Conservation (phyloP, 1,140 invertebrate species). For the Euwallacea fornicatus region DNA sequence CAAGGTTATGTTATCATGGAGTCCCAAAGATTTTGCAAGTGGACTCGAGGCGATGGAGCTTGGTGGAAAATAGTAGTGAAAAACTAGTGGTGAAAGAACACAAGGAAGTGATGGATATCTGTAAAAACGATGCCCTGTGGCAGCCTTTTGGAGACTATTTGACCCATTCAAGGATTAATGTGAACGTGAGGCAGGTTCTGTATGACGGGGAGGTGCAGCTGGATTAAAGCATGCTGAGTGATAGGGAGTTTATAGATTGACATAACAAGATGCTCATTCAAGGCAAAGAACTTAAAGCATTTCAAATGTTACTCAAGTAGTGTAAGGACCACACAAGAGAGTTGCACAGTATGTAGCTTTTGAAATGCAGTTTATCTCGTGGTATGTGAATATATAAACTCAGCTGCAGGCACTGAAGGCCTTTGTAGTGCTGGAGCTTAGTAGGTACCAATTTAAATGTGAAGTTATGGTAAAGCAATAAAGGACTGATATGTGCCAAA, state of each 20-base stretch:
- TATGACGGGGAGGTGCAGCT: conserved; percentile 48
- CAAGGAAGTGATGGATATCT: conserved; percentile 44
- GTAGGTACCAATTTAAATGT: too few relatives aligned
- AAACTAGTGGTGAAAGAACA: conserved; percentile 36
- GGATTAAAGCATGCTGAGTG: background rate
- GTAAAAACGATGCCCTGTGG: conserved; percentile 56
- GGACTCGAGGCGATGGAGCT: conserved; percentile 55
- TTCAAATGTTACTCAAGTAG: background rate
- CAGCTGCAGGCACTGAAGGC: too few relatives aligned
- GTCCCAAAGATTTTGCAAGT: conserved; percentile 73
- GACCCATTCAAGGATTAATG: conserved; percentile 68
- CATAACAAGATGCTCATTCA: too few relatives aligned
- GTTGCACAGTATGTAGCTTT: too few relatives aligned
- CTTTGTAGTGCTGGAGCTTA: too few relatives aligned
- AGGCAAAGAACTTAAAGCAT: background rate
- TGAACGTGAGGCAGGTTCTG: conserved; percentile 76
- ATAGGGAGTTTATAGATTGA: background rate
- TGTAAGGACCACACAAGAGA: too few relatives aligned
- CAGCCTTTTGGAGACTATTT: conserved; percentile 61
- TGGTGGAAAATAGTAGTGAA: conserved; percentile 14
- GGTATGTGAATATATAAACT: too few relatives aligned
- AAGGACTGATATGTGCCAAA: too few relatives aligned
- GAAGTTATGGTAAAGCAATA: too few relatives aligned
- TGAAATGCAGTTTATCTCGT: too few relatives aligned
- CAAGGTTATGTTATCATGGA: conserved; percentile 79